Conservation (phyloP, 2,113 vertebrate species). For the Thinocorus orbignyianus region DNA sequence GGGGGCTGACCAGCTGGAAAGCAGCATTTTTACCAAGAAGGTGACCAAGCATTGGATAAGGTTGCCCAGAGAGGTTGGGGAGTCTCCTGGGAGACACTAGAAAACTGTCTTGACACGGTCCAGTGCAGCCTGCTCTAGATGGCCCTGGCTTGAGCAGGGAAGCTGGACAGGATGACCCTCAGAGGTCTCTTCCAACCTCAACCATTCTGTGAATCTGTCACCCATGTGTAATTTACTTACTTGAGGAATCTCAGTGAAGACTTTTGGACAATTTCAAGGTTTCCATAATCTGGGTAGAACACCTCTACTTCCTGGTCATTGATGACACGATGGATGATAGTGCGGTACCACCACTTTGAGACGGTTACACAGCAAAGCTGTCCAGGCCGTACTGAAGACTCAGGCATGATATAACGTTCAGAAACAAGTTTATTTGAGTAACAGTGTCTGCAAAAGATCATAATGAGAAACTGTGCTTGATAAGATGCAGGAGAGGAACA, state of each 20-base stretch:
- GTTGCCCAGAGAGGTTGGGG: neutral
- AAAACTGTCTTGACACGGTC: neutral
- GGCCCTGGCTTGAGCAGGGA: neutral
- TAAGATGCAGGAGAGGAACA: neutral
- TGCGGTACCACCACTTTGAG: constrained; percentile 89
- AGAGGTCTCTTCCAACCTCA: neutral
- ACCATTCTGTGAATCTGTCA: rapidly evolving
- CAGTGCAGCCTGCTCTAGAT: neutral
- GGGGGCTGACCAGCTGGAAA: neutral
- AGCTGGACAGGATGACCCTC: neutral
- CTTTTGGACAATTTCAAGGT: constrained; percentile 73
- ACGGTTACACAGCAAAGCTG: constrained; percentile 85
- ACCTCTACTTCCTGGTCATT: constrained; percentile 82
- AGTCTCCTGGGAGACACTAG: neutral
- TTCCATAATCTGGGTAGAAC: constrained; percentile 89
- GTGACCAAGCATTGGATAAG: neutral
- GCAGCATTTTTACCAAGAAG: neutral
- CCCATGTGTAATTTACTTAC: constrained; percentile 63
- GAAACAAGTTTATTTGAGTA: constrained; percentile 83
- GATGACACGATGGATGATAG: constrained; percentile 83
- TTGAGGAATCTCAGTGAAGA: constrained; percentile 88
- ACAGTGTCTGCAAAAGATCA: constrained; percentile 76
- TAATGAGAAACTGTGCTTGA: neutral
- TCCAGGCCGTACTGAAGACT: constrained; percentile 79
- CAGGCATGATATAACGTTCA: constrained; percentile 82